These are phyloP conservation scores for Megaceryle torquata DNA, from an alignment of 2,113 vertebrate genomes.

Conservation along the genomic window DNA sequence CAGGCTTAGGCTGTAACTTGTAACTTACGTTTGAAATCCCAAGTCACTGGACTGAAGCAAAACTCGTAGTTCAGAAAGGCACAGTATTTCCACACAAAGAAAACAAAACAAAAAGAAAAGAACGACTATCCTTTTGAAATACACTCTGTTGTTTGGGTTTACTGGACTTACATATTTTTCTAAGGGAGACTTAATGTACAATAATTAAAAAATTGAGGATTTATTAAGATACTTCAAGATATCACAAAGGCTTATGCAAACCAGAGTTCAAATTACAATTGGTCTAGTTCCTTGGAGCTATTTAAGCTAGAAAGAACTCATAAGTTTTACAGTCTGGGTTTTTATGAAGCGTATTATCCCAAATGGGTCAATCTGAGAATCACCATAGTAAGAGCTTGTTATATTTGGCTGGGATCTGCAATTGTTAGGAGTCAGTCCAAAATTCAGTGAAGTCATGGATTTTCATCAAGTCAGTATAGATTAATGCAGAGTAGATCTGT, in stretches of 20 bases:
- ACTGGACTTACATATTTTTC: not conserved
- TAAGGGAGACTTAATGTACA: not conserved
- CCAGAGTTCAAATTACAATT: not conserved
- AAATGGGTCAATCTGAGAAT: conserved; percentile 18
- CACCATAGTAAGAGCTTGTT: not conserved
- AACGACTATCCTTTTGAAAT: not conserved
- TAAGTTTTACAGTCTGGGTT: not conserved
- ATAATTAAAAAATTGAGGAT: not conserved
- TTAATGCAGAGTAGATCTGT: not conserved
- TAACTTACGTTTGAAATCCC: not conserved
- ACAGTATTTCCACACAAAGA: not conserved
- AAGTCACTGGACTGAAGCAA: not conserved
- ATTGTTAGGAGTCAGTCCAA: conserved; percentile 22
- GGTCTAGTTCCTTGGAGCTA: not conserved
- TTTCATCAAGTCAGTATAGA: conserved; percentile 20
- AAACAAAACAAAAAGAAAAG: not conserved
- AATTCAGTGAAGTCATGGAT: not conserved
- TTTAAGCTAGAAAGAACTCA: not conserved
- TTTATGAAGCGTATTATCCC: not conserved
- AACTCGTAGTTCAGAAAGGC: not conserved
- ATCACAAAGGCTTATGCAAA: not conserved
- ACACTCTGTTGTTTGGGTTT: not conserved
- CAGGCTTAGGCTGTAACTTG: not conserved
- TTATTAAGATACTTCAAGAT: not conserved
- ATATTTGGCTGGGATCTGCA: conserved; percentile 43